Conservation (phyloP, 1,140 invertebrate genomes). For the Saccostrea echinata region DNA sequence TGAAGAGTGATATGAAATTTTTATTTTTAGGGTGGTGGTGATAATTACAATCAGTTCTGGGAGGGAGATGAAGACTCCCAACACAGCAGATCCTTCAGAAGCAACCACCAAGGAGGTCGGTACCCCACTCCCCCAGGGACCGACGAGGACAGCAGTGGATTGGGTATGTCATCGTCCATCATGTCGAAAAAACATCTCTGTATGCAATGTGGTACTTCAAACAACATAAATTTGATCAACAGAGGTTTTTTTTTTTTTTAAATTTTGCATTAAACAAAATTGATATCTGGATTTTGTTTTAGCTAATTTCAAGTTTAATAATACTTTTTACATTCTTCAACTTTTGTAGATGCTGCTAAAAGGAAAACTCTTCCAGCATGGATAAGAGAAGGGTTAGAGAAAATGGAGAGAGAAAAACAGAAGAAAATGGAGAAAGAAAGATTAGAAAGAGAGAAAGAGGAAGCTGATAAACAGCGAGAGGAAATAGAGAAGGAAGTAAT, state of each 20-base stretch:
- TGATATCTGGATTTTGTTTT: too few species aligned
- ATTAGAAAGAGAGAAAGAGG: constrained; percentile 67
- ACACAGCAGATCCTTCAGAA: not conserved
- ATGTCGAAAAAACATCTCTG: too few species aligned
- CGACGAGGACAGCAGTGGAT: constrained; percentile 9
- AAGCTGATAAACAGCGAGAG: constrained; percentile 64
- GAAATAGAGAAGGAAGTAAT: constrained; percentile 83
- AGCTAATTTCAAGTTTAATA: too few species aligned
- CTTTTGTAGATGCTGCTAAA: constrained; percentile 89
- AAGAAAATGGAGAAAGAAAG: constrained; percentile 88
- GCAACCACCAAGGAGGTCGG: constrained; percentile 29
- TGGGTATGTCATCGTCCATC: constrained; percentile 21
- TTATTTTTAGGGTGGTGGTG: constrained; percentile 25
- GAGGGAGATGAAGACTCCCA: constrained; percentile 25
- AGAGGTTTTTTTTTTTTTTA: too few species aligned
- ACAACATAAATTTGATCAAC: too few species aligned
- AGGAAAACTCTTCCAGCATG: constrained; percentile 94
- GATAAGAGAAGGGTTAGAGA: constrained; percentile 97
- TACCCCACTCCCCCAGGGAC: not conserved
- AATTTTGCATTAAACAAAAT: too few species aligned
- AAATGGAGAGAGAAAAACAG: constrained; percentile 97
- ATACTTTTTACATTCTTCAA: not conserved
- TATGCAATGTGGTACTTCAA: too few species aligned
- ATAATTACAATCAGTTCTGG: constrained; percentile 52
- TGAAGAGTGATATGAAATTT: not conserved